phyloP scores from a whole-genome alignment of 2,797 vertebrate species.

The Rhinella marina region DNA sequence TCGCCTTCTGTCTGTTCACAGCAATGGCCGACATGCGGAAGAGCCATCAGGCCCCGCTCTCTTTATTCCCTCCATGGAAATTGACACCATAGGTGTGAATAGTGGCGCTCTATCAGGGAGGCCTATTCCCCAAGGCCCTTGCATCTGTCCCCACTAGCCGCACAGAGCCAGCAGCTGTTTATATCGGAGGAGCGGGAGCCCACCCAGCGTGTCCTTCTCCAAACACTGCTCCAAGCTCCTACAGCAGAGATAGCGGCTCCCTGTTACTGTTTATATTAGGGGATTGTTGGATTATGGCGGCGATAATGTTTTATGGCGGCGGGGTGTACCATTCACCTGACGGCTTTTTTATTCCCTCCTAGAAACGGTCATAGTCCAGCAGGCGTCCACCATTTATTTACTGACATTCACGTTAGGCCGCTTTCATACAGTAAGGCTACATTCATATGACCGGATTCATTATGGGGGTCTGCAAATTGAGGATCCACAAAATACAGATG shows the following conservation, averaged over 20 bases:
- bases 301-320: conserved; percentile 6
- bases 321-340: background rate
- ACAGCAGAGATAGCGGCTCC: conserved; percentile 5
- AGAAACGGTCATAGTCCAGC: too few species aligned
- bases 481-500: too few species aligned
- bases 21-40: background rate
- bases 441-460: too few species aligned
- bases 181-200: conserved; percentile 10
- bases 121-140: background rate
- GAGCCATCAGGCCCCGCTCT: background rate
- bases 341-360: background rate
- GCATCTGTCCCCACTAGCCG: background rate
- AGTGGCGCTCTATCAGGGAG: conserved; percentile 3
- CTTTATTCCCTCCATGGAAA: background rate
- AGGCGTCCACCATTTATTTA: background rate
- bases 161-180: conserved; percentile 31
- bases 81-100: conserved; percentile 39
- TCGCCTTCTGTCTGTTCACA: background rate
- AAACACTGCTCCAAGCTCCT: conserved; percentile 20
- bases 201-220: conserved; percentile 42
- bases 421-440: too few species aligned
- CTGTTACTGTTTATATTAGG: conserved; percentile 2
- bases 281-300: background rate
- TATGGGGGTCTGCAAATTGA: too few species aligned
- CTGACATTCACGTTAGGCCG: background rate